phyloP scores from a whole-genome alignment of 2,113 vertebrate species.

The Podocnemis expansa region DNA sequence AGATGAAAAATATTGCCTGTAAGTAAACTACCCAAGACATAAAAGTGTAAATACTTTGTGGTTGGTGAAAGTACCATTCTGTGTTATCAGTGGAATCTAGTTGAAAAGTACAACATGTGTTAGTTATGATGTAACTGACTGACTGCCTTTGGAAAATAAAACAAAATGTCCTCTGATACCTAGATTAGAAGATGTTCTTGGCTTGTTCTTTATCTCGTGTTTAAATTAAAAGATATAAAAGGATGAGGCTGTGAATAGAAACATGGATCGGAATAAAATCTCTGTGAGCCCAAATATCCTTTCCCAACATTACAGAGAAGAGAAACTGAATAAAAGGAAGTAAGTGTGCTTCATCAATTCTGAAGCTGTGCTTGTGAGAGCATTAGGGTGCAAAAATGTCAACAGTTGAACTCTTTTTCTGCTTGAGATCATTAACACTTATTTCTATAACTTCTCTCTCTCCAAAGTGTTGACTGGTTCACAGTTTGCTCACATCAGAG shows the following conservation, averaged over 20 bases:
- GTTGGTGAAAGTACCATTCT: background rate
- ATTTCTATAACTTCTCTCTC: background rate
- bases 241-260: background rate
- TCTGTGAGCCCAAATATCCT: background rate
- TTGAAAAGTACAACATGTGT: background rate
- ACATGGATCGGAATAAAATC: background rate
- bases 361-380: background rate
- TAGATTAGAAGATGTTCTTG: background rate
- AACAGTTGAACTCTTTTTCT: background rate
- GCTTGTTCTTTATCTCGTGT: background rate
- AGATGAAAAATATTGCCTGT: too few relatives aligned
- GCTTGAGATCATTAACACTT: background rate
- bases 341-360: background rate
- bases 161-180: background rate
- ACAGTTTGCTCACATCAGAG: constrained; percentile 77
- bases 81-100: background rate
- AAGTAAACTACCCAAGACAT: too few relatives aligned
- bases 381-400: background rate
- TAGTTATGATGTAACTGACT: background rate
- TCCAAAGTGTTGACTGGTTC: constrained; percentile 46
- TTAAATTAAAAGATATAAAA: background rate
- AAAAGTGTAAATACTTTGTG: background rate
- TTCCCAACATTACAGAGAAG: background rate
- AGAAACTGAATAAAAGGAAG: background rate
- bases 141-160: background rate